Base-by-base conservation (phyloP, 2,113 vertebrate species). In the Ciconia boyciana region DNA sequence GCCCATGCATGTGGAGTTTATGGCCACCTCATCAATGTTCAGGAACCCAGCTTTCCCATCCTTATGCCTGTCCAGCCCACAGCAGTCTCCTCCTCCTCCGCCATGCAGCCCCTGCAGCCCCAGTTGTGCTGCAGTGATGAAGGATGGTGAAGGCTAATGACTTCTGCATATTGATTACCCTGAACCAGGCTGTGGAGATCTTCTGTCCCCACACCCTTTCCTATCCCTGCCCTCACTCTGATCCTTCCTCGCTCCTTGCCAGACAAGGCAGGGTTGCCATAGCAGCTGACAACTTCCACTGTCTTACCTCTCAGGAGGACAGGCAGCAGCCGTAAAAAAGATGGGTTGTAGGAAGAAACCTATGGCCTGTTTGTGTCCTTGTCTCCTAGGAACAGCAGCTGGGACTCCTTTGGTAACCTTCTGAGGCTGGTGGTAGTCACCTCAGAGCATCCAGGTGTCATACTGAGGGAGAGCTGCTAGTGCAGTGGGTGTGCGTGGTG, bases 211-310 rank as follows among this genome's bases (percentile, higher is more conserved):
- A 29, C 46, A 66, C 34, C 8, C 25, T 78, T 66, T 74, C 65
- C n/a, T 49, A 52, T 49, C 61, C 20, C 32, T 70, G n/a, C 60
- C 79, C 55, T 94, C 70, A n/a, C 28, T 76, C 44, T 78, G 66
- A 79, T 88, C 66, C 78, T 76, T 84, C 64, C 39, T 55, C 0
- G 2, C 31, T 95, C 85, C 72, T 88, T 64, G 48, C 79, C 82
- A 51, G 68, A 46, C 25, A 29, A 94, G 48, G 31, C 76, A 91
- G 49, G 48, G 95, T 97, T 97, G 93, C 95, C 82, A 97, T 93
- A 96, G 97, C 85, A 98, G 95, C 95, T 95, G 86, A 74, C 57
- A 90, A 26, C 57, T 41, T 69, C 66, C 57, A 13, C 81, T 93
- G 68, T 72, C 77, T 83, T 78, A 8, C 57, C 72, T 94, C 83